These are phyloP conservation scores for Brachyptera risi DNA, from an alignment of 2,888 invertebrate genomes.

Conservation along the genomic window DNA sequence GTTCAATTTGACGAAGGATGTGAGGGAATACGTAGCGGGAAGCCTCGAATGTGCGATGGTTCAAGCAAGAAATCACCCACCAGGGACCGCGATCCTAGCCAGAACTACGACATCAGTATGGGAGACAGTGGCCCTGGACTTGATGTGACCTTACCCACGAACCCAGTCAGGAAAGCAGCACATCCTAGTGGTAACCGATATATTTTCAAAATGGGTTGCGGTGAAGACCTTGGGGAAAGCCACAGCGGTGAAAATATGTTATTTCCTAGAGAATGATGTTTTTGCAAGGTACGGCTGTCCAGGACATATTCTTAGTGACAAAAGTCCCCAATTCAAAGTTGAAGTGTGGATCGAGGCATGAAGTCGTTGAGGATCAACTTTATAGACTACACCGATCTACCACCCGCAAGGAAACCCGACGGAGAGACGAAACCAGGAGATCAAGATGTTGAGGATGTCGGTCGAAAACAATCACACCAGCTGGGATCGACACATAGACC, in stretches of 20 bases:
- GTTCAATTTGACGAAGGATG: neutral
- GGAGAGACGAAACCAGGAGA: slow-evolving; percentile 35
- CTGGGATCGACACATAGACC: neutral
- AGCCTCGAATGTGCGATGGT: neutral
- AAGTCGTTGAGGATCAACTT: slow-evolving; percentile 24
- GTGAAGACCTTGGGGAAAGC: neutral
- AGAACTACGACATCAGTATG: neutral
- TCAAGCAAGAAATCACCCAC: neutral
- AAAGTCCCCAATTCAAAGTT: slow-evolving; percentile 28
- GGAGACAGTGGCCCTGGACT: neutral
- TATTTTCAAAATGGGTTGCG: neutral
- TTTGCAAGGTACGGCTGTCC: slow-evolving; percentile 28
- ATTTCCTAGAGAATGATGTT: slow-evolving; percentile 21
- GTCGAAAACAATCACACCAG: neutral
- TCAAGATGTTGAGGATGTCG: slow-evolving; percentile 27
- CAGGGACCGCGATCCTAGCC: neutral
- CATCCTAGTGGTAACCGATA: neutral
- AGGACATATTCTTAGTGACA: slow-evolving; percentile 25
- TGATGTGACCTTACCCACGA: neutral
- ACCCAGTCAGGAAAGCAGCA: neutral
- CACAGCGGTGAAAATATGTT: neutral
- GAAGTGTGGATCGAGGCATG: slow-evolving; percentile 23
- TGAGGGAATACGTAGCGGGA: neutral
- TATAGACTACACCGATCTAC: slow-evolving; percentile 34
- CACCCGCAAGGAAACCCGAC: slow-evolving; percentile 36